Percentiles rank a stretch among this genome's conserved stretches.
Evolutionary conservation across 2,797 vertebrate genomes (phyloP).

Genomic region (Gambelia wislizenii): DNA sequence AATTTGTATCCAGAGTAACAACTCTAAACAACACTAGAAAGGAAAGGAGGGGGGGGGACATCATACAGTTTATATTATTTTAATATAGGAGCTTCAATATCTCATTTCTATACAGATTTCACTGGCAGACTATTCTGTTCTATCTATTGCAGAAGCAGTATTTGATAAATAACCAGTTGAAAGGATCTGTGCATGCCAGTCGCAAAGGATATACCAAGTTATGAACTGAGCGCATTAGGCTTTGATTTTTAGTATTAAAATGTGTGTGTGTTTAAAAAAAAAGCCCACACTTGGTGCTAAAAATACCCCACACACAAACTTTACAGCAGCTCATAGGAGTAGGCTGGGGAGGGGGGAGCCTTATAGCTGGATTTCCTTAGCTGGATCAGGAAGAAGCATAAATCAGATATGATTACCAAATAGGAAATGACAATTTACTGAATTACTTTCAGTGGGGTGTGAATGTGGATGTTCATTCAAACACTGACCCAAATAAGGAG

Average conservation of each 20-base stretch:
- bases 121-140: neutral
- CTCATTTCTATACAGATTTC: neutral
- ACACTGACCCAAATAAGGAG: neutral
- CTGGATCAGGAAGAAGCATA: neutral
- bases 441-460: neutral
- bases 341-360: neutral
- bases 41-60: neutral
- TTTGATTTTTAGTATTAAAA: neutral
- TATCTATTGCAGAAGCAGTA: neutral
- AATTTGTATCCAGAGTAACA: conserved; percentile 5
- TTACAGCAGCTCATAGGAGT: neutral
- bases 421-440: neutral
- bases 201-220: neutral
- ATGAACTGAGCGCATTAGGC: neutral
- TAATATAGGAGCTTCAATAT: neutral
- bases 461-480: neutral
- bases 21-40: conserved; percentile 16
- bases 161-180: neutral
- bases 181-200: neutral
- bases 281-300: too few species aligned
- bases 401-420: neutral
- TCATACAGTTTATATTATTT: neutral
- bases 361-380: too few species aligned
- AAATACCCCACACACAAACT: too few species aligned
- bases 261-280: neutral